These are phyloP conservation scores for Arenaria interpres DNA, from an alignment of 2,113 vertebrate species.

Conservation along the genomic window DNA sequence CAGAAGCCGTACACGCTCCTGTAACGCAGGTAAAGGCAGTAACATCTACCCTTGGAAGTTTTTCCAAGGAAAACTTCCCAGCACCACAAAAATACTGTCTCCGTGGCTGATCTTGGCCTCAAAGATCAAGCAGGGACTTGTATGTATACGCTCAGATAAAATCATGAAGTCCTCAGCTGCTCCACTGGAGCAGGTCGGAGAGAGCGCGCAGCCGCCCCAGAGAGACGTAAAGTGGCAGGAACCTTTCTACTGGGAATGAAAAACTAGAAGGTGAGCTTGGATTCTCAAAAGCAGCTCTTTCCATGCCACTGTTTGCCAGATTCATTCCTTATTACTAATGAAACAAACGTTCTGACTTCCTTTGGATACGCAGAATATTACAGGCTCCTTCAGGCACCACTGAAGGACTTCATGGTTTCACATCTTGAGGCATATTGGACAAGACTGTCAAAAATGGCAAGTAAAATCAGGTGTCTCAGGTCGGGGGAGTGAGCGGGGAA, in stretches of 20 bases:
- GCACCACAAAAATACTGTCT: background rate
- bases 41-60: too few relatives aligned
- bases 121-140: background rate
- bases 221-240: background rate
- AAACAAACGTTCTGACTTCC: background rate
- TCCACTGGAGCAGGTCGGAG: background rate
- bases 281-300: background rate
- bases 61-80: background rate
- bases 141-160: background rate
- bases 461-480: background rate
- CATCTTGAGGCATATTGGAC: background rate
- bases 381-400: background rate
- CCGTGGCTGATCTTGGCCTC: background rate
- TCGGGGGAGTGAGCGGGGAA: background rate
- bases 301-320: background rate
- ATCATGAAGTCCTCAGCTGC: background rate
- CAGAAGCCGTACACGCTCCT: background rate
- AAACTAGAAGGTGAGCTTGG: background rate
- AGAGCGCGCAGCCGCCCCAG: background rate
- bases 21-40: background rate
- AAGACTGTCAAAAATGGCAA: background rate
- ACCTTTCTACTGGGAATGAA: background rate
- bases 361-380: rapidly evolving
- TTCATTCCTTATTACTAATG: background rate
- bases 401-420: background rate